A percentile compares a stretch with the other conserved stretches of the same genome.
These are phyloP conservation scores for Manis crassicaudata DNA, from an alignment of 2,797 vertebrate species.

Conservation along the genomic window DNA sequence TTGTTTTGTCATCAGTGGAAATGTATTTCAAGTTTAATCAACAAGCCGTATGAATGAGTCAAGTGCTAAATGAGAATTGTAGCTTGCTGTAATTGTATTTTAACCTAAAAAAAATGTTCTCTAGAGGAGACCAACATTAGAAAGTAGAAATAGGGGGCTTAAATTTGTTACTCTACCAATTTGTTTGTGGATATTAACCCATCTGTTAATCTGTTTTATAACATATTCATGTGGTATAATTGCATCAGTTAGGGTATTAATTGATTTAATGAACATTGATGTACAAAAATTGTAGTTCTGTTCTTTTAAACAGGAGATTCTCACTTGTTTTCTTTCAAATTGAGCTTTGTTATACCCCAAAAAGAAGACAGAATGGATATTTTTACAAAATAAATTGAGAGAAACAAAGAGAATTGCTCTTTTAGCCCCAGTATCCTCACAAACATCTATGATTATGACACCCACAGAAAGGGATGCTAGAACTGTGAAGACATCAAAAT, in stretches of 20 bases:
- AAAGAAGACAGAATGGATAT: neutral
- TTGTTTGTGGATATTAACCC: neutral
- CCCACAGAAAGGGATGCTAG: neutral
- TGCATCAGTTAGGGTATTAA: neutral
- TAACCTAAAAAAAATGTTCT: neutral
- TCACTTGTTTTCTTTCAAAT: neutral
- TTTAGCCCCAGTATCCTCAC: neutral
- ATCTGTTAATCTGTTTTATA: constrained; percentile 1
- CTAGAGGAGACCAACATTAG: neutral
- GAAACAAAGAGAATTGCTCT: neutral
- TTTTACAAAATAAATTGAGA: neutral
- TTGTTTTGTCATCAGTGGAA: constrained; percentile 31
- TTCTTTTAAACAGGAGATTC: neutral
- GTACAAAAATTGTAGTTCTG: neutral
- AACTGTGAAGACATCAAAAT: neutral
- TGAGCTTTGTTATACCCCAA: neutral
- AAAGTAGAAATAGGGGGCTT: neutral
- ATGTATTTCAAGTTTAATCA: constrained; percentile 51
- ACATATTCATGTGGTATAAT: neutral
- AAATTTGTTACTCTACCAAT: neutral
- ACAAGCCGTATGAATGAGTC: neutral
- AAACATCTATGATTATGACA: neutral
- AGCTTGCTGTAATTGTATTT: neutral
- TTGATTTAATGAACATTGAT: neutral
- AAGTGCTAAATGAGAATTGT: constrained; percentile 12